Evolutionary conservation across 2,113 vertebrate genomes (phyloP), one percentile per base, ranked within the genome.

Genomic region (Coturnix japonica): DNA sequence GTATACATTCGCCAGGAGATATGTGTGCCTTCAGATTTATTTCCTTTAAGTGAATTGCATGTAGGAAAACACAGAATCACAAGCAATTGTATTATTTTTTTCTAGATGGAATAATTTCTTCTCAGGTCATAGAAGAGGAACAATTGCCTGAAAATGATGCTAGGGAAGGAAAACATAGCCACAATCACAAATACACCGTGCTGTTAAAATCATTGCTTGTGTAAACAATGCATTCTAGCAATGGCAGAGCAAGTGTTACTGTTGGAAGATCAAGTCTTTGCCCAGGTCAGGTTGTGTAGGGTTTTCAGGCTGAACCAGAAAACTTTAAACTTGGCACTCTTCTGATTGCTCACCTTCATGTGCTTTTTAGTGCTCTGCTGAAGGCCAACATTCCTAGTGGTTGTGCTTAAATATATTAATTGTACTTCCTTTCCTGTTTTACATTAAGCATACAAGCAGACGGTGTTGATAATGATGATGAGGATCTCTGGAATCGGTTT

Each of bases 91-190:
- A 61, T 70, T 1, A 43, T 66, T 82, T 77, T 80, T 26, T 80
- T 87, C 64, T 41, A 71, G 28, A 74, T 89, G 28, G 93, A 91
- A 91, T 83, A 87, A 43, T 80, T 85, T 80, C 67, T 87, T 88
- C 43, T 85, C 28, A 79, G 66, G 56, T 47, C 74, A 4, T 74
- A 1, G 54, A 60, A 77, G 26, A 80, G 69, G 70, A 46, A 71
- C 69, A 46, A 69, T 18, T 26, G 57, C 79, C 78, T 94, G 66
- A 79, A 91, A 92, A 73, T 70, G 63, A 59, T 79, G 37, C 35
- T 74, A 57, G 73, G 77, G 77, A 93, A 86, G 25, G 91, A 43
- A 83, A 86, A 86, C 66, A n/a, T 19, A 64, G 22, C 39, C 53
- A 47, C 73, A 57, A 47, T 2, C 47, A 72, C 88, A 84, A 72